Percentiles rank a stretch among this genome's conserved stretches.
These are phyloP conservation scores for Lithobates pipiens DNA, from an alignment of 2,797 vertebrate genomes.

Conservation along the genomic window DNA sequence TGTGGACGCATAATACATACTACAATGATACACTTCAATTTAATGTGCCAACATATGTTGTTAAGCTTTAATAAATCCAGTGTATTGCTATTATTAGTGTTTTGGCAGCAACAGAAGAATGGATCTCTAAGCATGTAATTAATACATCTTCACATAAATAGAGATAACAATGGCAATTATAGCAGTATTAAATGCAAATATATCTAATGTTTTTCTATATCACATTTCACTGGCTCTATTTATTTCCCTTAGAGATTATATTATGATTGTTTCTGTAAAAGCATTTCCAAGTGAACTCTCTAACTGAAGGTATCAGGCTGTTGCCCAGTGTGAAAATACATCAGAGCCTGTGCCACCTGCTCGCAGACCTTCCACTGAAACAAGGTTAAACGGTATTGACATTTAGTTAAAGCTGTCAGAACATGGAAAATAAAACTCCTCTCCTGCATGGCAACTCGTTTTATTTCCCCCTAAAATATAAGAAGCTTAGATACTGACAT, in stretches of 20 bases:
- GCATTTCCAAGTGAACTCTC: conserved; percentile 34
- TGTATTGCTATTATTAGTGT: neutral
- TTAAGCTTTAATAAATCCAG: neutral
- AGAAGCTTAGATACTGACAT: conserved; percentile 4
- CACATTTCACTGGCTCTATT: conserved; percentile 17
- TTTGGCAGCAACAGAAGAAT: neutral
- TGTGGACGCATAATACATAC: neutral
- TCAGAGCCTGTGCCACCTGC: conserved; percentile 49
- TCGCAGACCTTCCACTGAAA: conserved; percentile 51
- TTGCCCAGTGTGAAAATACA: conserved; percentile 54
- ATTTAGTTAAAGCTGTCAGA: conserved; percentile 62
- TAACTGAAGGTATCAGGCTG: conserved; percentile 43
- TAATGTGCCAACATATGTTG: too few relatives aligned
- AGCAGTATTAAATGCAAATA: neutral
- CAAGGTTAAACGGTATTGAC: conserved; percentile 61
- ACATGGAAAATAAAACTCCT: conserved; percentile 47
- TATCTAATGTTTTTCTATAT: neutral
- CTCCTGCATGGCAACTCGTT: conserved; percentile 22
- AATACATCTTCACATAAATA: neutral
- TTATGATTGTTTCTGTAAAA: conserved; percentile 37
- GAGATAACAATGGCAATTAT: neutral
- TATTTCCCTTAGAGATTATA: conserved; percentile 42
- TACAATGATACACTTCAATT: too few relatives aligned
- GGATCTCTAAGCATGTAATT: neutral
- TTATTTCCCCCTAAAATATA: conserved; percentile 26